Evolutionary conservation across 2,888 invertebrate species (phyloP), one percentile per base, ranked within the genome.

Genomic region (Drosophila percnosoma): DNA sequence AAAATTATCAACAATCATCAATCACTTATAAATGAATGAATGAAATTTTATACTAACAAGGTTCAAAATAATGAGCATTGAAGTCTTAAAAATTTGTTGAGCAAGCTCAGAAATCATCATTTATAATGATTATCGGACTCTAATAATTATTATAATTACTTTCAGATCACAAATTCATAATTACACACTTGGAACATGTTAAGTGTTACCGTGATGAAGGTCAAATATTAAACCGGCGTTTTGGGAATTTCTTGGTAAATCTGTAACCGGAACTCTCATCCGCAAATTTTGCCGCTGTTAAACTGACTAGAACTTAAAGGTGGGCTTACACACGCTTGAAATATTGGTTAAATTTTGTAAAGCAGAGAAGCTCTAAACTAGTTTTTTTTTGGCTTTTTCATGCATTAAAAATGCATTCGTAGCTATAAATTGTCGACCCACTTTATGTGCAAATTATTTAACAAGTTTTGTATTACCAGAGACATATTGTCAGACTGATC

Each of bases 201-300:
- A 52, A 24, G 38, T 48, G 38, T 13, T 27, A 38, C 31, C 29
- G 3, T 48, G n/a, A 40, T 55, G 11, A 68, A 68, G 68, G 78
- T 45, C 51, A 57, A 7, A 13, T 27, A 48, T 54, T 34, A 10
- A 38, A 55, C 36, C 2, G 15, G 7, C 15, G 8, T 24, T 67
- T 51, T 24, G 64, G 63, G 60, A 49, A 31, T 60, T 73, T 63
- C 65, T 31, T 40, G n/a, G 38, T 49, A 58, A 51, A 27, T 6
- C 11, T 8, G 38, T 60, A 62, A 54, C 61, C 45, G 73, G 54
- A 68, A 59, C 59, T 68, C 13, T 24, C 33, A 4, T 55, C 42
- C 60, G 49, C 48, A 33, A 18, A 42, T 15, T 58, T 49, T 15
- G 13, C n/a, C 31, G 21, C 27, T 24, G 29, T 36, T 29, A 27